Percentiles rank a stretch among this genome's conserved stretches.
These are phyloP conservation scores for Hippolais icterina DNA, from an alignment of 2,113 vertebrate genomes.

Conservation along the genomic window DNA sequence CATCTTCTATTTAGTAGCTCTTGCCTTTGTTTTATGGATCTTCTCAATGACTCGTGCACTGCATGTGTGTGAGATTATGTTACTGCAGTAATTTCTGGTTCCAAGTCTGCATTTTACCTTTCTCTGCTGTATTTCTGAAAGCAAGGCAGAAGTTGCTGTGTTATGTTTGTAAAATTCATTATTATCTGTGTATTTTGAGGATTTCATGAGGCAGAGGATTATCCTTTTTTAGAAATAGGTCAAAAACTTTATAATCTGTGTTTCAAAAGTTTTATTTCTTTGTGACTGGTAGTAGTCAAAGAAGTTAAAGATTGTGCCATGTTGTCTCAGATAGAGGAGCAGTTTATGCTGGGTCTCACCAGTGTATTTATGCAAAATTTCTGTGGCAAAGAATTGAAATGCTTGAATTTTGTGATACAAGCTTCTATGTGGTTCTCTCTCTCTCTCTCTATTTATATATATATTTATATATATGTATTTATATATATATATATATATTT, in stretches of 20 bases:
- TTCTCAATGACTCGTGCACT: not conserved
- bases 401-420: not conserved
- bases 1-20: not conserved
- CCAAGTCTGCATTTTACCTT: not conserved
- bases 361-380: not conserved
- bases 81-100: not conserved
- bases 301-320: not conserved
- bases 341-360: not conserved
- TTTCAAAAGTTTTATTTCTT: not conserved
- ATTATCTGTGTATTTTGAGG: not conserved
- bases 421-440: fast-evolving
- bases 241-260: not conserved
- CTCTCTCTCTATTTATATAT: fast-evolving
- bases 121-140: not conserved
- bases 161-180: not conserved
- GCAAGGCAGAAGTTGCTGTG: not conserved
- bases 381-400: not conserved
- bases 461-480: fast-evolving
- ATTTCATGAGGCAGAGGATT: not conserved
- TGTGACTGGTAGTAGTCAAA: not conserved
- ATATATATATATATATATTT: no score
- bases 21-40: not conserved
- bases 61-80: not conserved
- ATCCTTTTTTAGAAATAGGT: not conserved
- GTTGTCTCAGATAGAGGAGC: not conserved